These are phyloP conservation scores for Zaprionus gabonicus DNA, from an alignment of 1,140 invertebrate genomes.

Conservation along the genomic window DNA sequence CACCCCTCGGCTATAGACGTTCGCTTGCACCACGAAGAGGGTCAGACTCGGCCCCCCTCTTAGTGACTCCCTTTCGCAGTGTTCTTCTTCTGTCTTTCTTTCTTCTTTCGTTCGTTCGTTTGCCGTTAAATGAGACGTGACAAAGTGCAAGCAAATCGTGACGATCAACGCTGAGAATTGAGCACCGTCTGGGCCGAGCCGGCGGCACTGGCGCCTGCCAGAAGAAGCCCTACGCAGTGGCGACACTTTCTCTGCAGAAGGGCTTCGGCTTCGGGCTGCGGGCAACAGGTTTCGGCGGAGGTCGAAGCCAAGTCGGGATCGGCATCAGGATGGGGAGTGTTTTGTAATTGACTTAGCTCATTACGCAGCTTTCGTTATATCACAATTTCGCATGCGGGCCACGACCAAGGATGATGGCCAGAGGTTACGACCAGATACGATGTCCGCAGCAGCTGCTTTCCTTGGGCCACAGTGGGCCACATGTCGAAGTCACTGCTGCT, in stretches of 20 bases:
- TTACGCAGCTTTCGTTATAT: conserved; percentile 75
- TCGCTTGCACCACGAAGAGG: conserved; percentile 10
- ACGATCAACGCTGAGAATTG: conserved; percentile 13
- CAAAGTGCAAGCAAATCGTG: conserved; percentile 68
- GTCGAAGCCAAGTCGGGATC: conserved; percentile 59
- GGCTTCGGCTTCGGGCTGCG: too few relatives aligned
- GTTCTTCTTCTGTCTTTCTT: not conserved
- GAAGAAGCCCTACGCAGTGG: conserved; percentile 58
- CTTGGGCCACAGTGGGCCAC: conserved; percentile 51
- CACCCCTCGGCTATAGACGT: conserved; percentile 23
- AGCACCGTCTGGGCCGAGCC: conserved; percentile 14
- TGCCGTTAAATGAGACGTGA: conserved; percentile 76
- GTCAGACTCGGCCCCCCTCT: conserved; percentile 20
- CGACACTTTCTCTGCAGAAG: conserved; percentile 66
- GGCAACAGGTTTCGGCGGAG: conserved; percentile 66
- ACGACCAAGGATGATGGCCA: conserved; percentile 54
- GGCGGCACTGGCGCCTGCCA: conserved; percentile 56
- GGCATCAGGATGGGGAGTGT: conserved; percentile 28
- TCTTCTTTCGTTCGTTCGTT: not conserved
- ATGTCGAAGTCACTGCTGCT: conserved; percentile 29
- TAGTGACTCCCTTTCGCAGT: conserved; percentile 1
- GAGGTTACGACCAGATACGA: conserved; percentile 42
- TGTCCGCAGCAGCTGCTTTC: conserved; percentile 27
- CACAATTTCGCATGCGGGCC: conserved; percentile 43
- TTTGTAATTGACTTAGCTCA: conserved; percentile 71